Base-by-base conservation (phyloP, 2,797 vertebrate species). In the Sebastes vulpes region DNA sequence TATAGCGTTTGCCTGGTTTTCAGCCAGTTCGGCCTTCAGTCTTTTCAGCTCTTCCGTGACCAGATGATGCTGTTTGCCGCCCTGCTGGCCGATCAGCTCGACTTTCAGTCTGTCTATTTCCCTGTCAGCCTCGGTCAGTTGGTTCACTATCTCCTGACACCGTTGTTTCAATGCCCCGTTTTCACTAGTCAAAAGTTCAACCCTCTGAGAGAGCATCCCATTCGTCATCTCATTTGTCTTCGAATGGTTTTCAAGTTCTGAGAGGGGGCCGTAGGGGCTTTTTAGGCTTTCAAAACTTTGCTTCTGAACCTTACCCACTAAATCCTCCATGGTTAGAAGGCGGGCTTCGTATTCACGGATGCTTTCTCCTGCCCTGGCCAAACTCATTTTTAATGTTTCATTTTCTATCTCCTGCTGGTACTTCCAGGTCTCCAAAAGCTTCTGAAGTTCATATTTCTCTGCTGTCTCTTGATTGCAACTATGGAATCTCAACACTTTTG, bases 91-190 rank as follows among this genome's bases (percentile, higher is more conserved):
- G 61, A 88, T 84, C 56, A 97, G 89, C 83, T 97, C 96, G 0
- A 88, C 87, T 86, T 97, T 96, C 32, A 97, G 93, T 68, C 95
- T 59, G 79, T 97, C 96, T 79, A 97, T 97, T 89, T 97, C 96
- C 81, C 96, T 81, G 83, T 97, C 96, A 0, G 96, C 96, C 86
- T 97, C 96, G 2, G 95, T 96, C 80, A 97, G 90, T 87, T 97
- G 96, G 84, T 97, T 97, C 46, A 97, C 78, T 10, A 97, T 97
- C 82, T 97, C 96, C 81, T 97, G 96, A 80, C 94, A 96, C 9
- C 93, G 91, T 35, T 96, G 96, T 75, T 96, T 95, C 74, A 97
- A 56, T 11, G 95, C 95, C 9, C 84, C 68, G 0, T 97, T 97
- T 78, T 97, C 96, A 57, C 82, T 88, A 0, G 92, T 93, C 58